phyloP scores from a whole-genome alignment of 2,888 invertebrate species.

The Lycophotia porphyrea region DNA sequence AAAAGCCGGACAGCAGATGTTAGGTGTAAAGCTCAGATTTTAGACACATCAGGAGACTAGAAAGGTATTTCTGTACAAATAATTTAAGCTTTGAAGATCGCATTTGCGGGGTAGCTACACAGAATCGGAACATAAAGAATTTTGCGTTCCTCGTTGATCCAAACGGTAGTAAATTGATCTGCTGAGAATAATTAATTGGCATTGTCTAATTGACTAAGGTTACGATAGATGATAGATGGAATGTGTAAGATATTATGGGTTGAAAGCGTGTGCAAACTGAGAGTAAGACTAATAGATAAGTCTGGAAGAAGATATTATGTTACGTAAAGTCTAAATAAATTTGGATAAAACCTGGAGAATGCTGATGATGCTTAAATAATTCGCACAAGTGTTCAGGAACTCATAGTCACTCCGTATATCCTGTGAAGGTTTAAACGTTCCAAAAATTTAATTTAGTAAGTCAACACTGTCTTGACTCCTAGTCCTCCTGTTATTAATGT shows the following conservation, averaged over 20 bases:
- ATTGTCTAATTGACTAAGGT: not conserved
- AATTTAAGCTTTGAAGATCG: not conserved
- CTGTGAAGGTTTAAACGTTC: not conserved
- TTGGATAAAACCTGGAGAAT: not conserved
- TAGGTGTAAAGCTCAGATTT: slow-evolving; percentile 5
- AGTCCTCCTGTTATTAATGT: slow-evolving; percentile 39
- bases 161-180: not conserved
- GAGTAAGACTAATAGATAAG: not conserved
- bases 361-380: not conserved
- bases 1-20: slow-evolving; percentile 10
- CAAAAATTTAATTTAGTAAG: not conserved
- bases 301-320: not conserved
- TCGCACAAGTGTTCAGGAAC: too few relatives aligned
- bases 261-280: not conserved
- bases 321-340: not conserved
- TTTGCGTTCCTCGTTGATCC: not conserved
- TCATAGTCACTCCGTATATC: not conserved
- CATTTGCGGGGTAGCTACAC: not conserved
- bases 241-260: not conserved
- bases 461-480: slow-evolving; percentile 13
- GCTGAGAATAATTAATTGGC: not conserved
- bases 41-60: not conserved
- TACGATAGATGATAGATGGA: too few relatives aligned
- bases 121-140: not conserved
- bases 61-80: not conserved